A percentile compares a stretch with the other conserved stretches of the same genome.
Conservation (phyloP, 2,113 vertebrate genomes). For the Paedocypris sp. region DNA sequence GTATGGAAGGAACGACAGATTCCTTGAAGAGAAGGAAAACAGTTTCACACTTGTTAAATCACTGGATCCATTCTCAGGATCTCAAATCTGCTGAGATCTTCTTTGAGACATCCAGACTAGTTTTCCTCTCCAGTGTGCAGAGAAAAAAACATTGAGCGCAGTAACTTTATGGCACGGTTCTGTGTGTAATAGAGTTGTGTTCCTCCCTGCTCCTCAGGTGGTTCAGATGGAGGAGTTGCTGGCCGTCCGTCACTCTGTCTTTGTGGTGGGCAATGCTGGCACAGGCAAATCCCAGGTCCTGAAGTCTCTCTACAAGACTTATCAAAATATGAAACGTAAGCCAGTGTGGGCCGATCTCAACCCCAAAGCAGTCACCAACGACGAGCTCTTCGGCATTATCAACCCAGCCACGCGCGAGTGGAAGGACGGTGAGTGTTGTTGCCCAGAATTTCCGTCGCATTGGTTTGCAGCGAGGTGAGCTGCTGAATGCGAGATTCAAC, state of each 20-base stretch:
- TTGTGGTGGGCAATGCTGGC: conserved; percentile 82
- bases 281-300: conserved; percentile 90
- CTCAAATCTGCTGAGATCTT: too few species aligned
- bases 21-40: too few species aligned
- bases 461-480: background rate
- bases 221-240: conserved; percentile 90
- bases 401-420: conserved; percentile 85
- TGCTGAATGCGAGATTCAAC: background rate
- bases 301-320: conserved; percentile 77
- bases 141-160: background rate
- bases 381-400: conserved; percentile 80
- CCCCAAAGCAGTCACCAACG: conserved; percentile 78
- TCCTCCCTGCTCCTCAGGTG: conserved; percentile 57
- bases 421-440: conserved; percentile 75
- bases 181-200: background rate
- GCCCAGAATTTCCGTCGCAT: background rate
- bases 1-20: too few species aligned
- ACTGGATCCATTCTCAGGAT: too few species aligned
- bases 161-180: background rate
- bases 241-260: conserved; percentile 85
- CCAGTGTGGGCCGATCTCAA: conserved; percentile 88
- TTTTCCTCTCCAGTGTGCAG: background rate
- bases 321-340: conserved; percentile 77
- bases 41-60: too few species aligned
- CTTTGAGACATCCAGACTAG: background rate